Evolutionary conservation across 2,113 vertebrate genomes (phyloP).

Genomic region (Nycticebus coucang): DNA sequence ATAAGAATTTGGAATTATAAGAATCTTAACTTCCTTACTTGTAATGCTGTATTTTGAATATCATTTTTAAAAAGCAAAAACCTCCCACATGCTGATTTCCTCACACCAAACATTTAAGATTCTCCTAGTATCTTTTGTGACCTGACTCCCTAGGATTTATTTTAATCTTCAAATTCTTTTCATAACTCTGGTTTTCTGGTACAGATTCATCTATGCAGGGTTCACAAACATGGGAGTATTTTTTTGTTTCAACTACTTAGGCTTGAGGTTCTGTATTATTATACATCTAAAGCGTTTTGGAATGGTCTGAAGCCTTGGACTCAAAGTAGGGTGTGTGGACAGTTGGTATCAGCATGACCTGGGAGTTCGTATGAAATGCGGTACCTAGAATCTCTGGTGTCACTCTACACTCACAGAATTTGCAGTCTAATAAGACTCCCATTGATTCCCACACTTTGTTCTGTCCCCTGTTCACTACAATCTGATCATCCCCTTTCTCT

Average conservation of each 20-base stretch:
- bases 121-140: not conserved
- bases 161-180: not conserved
- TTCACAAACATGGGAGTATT: not conserved
- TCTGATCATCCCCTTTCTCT: not conserved
- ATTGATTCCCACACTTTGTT: not conserved
- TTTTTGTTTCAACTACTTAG: not conserved
- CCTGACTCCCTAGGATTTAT: not conserved
- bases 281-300: not conserved
- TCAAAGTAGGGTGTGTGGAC: not conserved
- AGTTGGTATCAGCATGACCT: too few species aligned
- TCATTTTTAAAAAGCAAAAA: not conserved
- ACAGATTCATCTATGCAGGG: not conserved
- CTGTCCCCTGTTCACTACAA: not conserved
- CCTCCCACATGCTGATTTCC: not conserved
- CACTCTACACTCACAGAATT: too few species aligned
- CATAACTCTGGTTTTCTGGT: not conserved
- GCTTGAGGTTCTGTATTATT: not conserved
- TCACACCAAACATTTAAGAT: not conserved
- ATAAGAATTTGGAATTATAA: conserved; percentile 42
- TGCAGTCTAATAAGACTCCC: not conserved
- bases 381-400: not conserved
- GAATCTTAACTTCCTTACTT: conserved; percentile 19
- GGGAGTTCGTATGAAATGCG: not conserved
- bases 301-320: not conserved
- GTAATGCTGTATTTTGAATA: not conserved